Evolutionary conservation across 2,797 vertebrate species (phyloP).

Genomic region (Streptopelia turtur): DNA sequence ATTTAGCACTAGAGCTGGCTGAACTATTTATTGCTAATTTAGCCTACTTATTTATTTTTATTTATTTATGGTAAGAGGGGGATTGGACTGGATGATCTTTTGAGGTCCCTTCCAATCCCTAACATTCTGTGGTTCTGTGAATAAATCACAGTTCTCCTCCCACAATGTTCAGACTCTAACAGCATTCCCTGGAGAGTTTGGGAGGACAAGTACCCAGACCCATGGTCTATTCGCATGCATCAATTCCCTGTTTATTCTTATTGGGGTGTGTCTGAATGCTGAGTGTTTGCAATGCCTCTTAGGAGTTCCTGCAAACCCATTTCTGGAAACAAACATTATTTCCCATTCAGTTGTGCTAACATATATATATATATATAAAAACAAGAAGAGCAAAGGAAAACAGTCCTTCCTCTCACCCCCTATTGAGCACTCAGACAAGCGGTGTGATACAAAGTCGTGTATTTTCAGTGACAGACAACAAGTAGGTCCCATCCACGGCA

Average conservation of each 20-base stretch:
- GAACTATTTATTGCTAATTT: conserved; percentile 65
- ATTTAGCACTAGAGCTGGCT: conserved; percentile 39
- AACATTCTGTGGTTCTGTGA: neutral
- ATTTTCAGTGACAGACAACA: neutral
- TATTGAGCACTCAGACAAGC: neutral
- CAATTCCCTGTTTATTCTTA: neutral
- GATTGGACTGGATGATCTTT: too few relatives aligned
- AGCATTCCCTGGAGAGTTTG: neutral
- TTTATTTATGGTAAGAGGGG: conserved; percentile 46
- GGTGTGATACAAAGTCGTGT: neutral
- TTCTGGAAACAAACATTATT: neutral
- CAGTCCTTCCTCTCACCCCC: neutral
- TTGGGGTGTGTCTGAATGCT: neutral
- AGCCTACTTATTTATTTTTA: conserved; percentile 55
- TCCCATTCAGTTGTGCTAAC: neutral
- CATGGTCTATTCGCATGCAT: neutral
- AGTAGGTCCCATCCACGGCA: neutral
- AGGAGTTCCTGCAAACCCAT: neutral
- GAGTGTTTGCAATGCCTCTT: neutral
- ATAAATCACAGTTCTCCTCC: conserved; percentile 37
- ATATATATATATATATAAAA: neutral
- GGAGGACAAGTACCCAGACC: neutral
- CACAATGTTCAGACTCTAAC: neutral
- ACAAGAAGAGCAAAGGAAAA: neutral
- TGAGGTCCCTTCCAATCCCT: too few relatives aligned